Evolutionary conservation across 2,797 vertebrate species (phyloP).

Genomic region (Spinus olivaceus): DNA sequence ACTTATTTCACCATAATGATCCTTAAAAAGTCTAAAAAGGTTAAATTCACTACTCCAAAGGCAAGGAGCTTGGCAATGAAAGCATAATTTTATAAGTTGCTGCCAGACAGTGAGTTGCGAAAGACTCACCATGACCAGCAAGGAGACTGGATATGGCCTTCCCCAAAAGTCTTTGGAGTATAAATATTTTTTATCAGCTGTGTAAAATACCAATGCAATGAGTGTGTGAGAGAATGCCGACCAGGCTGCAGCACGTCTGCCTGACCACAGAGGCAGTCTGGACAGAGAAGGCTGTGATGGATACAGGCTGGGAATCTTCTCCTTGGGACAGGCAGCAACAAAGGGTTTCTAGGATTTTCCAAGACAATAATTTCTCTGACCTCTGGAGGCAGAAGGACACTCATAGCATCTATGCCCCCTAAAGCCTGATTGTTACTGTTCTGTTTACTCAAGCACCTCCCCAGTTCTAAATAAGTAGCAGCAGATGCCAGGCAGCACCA

Average conservation of each 20-base stretch:
- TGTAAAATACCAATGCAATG: neutral
- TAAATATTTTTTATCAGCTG: conserved; percentile 8
- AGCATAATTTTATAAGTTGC: conserved; percentile 42
- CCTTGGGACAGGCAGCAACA: neutral
- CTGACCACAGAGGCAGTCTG: neutral
- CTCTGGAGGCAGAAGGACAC: neutral
- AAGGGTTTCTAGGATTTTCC: neutral
- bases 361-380: neutral
- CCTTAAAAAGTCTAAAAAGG: neutral
- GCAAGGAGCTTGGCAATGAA: conserved; percentile 17
- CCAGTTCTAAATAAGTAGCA: neutral
- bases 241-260: neutral
- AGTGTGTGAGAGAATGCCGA: accelerated
- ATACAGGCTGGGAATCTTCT: neutral
- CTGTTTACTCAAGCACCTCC: neutral
- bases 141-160: neutral
- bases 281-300: neutral
- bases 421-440: neutral
- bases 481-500: neutral
- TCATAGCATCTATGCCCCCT: neutral
- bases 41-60: neutral
- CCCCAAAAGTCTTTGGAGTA: neutral
- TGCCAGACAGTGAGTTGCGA: conserved; percentile 32
- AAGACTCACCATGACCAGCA: neutral
- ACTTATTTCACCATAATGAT: neutral